Conservation (phyloP, 2,888 invertebrate genomes). For the Cerceris rybyensis region DNA sequence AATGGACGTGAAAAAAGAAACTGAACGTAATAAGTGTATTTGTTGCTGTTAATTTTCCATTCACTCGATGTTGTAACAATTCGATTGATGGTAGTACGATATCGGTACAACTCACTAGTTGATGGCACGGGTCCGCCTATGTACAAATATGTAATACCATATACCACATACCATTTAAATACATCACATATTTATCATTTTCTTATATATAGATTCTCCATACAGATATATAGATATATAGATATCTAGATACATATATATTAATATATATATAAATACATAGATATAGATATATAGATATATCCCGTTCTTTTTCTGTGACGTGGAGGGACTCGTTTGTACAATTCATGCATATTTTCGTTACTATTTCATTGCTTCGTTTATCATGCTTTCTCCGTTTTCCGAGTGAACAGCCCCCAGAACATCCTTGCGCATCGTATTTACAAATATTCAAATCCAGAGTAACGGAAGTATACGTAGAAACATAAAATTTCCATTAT, state of each 20-base stretch:
- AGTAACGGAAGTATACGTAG: conserved; percentile 8
- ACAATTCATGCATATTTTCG: conserved; percentile 81
- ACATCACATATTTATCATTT: conserved; percentile 81
- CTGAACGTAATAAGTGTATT: conserved; percentile 23
- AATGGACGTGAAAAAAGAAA: too few species aligned
- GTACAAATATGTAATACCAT: conserved; percentile 81
- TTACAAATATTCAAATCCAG: conserved; percentile 57
- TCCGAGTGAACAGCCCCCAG: conserved; percentile 77
- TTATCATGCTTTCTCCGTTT: conserved; percentile 59
- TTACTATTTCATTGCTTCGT: conserved; percentile 72
- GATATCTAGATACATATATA: conserved; percentile 65
- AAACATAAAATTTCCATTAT: neutral
- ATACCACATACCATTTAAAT: conserved; percentile 81
- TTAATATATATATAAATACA: conserved; percentile 69
- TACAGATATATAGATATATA: conserved; percentile 64
- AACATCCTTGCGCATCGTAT: conserved; percentile 43
- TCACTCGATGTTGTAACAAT: conserved; percentile 54
- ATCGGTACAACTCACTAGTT: conserved; percentile 81
- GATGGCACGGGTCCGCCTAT: conserved; percentile 81
- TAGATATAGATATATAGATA: conserved; percentile 48
- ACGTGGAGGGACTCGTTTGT: conserved; percentile 82
- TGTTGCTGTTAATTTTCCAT: conserved; percentile 43
- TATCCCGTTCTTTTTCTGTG: conserved; percentile 74
- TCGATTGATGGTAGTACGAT: conserved; percentile 71
- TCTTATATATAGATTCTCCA: conserved; percentile 73